phyloP scores from a whole-genome alignment of 2,113 vertebrate species.

The Mystacornis crossleyi region DNA sequence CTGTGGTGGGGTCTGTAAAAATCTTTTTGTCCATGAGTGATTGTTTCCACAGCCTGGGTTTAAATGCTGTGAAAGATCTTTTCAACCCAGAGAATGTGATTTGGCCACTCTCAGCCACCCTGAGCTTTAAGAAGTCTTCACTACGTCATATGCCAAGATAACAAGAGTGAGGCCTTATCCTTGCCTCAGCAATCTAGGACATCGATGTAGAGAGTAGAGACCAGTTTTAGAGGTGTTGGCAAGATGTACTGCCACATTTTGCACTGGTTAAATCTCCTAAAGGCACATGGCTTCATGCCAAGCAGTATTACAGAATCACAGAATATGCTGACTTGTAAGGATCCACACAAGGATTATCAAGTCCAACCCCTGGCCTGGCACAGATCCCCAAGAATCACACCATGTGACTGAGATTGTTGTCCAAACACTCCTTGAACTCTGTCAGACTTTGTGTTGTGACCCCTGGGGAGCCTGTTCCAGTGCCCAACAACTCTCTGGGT shows the following conservation, averaged over 20 bases:
- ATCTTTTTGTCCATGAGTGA: background rate
- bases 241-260: background rate
- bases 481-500: background rate
- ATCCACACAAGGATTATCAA: background rate
- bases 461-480: background rate
- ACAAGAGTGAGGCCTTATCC: background rate
- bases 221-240: background rate
- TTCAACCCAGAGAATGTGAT: background rate
- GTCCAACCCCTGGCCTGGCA: background rate
- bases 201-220: background rate
- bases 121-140: background rate
- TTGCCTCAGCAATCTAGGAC: background rate
- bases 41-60: background rate
- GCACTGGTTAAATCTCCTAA: background rate
- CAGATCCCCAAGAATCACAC: background rate
- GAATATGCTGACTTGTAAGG: background rate
- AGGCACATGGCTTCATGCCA: background rate
- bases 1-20: background rate
- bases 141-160: accelerated
- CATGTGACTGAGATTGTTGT: background rate
- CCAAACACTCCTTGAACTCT: background rate
- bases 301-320: background rate
- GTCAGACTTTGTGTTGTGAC: background rate
- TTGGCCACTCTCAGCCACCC: background rate
- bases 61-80: background rate